Evolutionary conservation across 1,140 invertebrate species (phyloP).

Genomic region (Psix sp.): DNA sequence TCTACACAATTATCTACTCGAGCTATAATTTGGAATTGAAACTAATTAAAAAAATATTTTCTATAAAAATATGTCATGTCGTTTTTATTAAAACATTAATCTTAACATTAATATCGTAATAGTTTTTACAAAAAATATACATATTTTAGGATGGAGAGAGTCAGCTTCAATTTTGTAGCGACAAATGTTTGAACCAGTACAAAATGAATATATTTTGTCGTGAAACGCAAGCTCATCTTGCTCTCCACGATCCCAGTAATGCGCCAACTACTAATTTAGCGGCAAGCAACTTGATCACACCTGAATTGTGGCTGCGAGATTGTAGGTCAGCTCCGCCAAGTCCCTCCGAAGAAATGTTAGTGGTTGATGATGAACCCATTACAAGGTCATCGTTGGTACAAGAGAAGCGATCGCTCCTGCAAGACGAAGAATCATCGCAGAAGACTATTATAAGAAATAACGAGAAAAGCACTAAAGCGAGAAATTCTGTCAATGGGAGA

Average conservation of each 20-base stretch:
- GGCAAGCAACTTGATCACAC: conserved; percentile 84
- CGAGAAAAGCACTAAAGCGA: conserved; percentile 66
- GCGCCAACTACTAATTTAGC: conserved; percentile 69
- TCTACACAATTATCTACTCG: conserved; percentile 4
- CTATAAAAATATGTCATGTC: no score
- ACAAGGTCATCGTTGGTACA: conserved; percentile 58
- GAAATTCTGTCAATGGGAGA: conserved; percentile 71
- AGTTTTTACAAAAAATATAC: no score
- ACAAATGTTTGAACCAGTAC: conserved; percentile 95
- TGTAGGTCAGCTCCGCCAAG: conserved; percentile 83
- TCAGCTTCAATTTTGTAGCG: conserved; percentile 89
- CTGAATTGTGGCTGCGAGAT: conserved; percentile 90
- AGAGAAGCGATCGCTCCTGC: conserved; percentile 59
- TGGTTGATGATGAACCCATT: conserved; percentile 65
- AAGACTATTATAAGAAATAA: conserved; percentile 56
- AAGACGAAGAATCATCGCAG: conserved; percentile 40
- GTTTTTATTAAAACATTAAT: no score
- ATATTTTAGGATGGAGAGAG: conserved; percentile 83
- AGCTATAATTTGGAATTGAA: conserved; percentile 2
- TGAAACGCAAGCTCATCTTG: conserved; percentile 91
- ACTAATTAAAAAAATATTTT: no score
- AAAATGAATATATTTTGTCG: conserved; percentile 97
- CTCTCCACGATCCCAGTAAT: conserved; percentile 81
- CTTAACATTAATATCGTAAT: no score
- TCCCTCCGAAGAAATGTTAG: conserved; percentile 73